Evolutionary conservation across 1,140 invertebrate species (phyloP).

Genomic region (Lanistes nyassanus): DNA sequence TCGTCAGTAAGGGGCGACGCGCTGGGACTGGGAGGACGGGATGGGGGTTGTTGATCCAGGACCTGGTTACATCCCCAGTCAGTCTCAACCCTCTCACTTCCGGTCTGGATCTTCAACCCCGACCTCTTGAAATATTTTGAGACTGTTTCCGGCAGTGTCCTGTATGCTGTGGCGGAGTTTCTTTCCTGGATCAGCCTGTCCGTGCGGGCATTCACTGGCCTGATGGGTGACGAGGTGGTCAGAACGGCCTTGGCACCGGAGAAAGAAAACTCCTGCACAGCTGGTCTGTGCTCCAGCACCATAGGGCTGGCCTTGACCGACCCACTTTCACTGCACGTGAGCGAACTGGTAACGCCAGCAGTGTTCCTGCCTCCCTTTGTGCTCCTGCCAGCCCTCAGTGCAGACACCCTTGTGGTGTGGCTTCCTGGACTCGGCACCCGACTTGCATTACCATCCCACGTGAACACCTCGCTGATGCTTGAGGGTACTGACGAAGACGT

Average conservation of each 20-base stretch:
- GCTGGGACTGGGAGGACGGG: background rate
- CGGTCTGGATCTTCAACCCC: background rate
- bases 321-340: too few relatives aligned
- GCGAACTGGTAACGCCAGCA: too few relatives aligned
- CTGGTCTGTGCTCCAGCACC: background rate
- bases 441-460: too few relatives aligned
- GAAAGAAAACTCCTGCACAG: background rate
- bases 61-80: background rate
- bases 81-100: too few relatives aligned
- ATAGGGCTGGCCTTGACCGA: too few relatives aligned
- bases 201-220: background rate
- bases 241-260: background rate
- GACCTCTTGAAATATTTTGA: background rate
- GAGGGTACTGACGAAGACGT: too few relatives aligned
- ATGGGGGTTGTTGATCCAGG: slow-evolving; percentile 3
- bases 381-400: too few relatives aligned
- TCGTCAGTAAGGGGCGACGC: background rate
- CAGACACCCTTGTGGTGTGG: too few relatives aligned
- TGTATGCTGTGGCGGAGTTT: background rate
- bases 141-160: background rate
- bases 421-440: too few relatives aligned
- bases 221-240: background rate
- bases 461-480: too few relatives aligned
- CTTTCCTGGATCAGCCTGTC: background rate
- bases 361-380: too few relatives aligned